phyloP scores from a whole-genome alignment of 1,140 invertebrate genomes.

The Tyrophagus putrescentiae region DNA sequence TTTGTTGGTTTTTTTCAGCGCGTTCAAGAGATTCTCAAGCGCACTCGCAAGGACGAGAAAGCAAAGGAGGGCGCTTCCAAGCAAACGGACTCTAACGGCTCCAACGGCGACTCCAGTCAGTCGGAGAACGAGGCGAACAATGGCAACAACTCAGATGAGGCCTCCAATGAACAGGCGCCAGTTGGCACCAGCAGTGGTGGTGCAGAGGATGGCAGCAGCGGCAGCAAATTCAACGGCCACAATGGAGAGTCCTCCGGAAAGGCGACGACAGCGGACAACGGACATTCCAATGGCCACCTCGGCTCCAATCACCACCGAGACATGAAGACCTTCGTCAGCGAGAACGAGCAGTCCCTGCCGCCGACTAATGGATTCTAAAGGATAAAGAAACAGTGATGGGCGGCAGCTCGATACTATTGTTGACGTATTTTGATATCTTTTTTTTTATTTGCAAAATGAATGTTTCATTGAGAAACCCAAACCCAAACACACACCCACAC shows the following conservation, averaged over 20 bases:
- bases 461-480: too few species aligned
- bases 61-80: not conserved
- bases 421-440: too few species aligned
- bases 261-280: not conserved
- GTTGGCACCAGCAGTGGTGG: not conserved
- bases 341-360: conserved; percentile 4
- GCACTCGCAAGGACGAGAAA: conserved; percentile 3
- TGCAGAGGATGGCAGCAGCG: not conserved
- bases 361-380: conserved; percentile 12
- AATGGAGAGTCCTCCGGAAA: not conserved
- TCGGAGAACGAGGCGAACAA: too few species aligned
- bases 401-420: too few species aligned
- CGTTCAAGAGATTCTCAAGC: conserved; percentile 6
- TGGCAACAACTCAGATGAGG: not conserved
- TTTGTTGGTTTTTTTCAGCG: not conserved
- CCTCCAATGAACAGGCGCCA: not conserved
- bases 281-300: not conserved
- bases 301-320: not conserved
- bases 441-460: too few species aligned
- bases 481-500: too few species aligned
- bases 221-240: not conserved
- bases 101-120: not conserved
- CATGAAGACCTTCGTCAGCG: not conserved
- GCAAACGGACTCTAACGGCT: not conserved
- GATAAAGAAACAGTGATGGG: too few species aligned